These are phyloP conservation scores for Pseudorhiza aurosa DNA, from an alignment of 30 jellyfish, hydroid and myxozoan genomes.

Conservation along the genomic window DNA sequence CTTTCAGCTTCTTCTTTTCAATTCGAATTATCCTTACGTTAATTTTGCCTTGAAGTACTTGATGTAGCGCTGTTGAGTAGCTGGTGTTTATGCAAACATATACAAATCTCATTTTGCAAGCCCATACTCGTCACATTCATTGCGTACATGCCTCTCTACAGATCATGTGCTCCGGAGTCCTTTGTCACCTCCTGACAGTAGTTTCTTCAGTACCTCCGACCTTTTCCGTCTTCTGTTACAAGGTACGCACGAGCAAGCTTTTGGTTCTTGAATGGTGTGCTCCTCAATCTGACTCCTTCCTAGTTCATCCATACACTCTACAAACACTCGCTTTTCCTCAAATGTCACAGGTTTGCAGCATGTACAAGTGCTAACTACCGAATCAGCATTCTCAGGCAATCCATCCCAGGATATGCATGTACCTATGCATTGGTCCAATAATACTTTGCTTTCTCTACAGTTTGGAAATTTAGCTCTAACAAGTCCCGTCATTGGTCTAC, in stretches of 20 bases:
- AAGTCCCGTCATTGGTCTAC: slow-evolving; percentile 42
- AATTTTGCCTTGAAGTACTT: no score
- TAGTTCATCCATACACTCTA: slow-evolving; percentile 18
- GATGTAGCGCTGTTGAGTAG: no score
- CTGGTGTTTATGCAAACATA: no score
- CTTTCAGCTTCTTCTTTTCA: no score
- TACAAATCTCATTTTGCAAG: no score
- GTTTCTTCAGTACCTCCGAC: slow-evolving; percentile 5
- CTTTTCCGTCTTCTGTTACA: slow-evolving; percentile 67
- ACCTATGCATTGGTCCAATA: slow-evolving; percentile 65
- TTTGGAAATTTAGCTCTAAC: slow-evolving; percentile 20
- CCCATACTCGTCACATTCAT: background rate
- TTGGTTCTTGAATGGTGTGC: slow-evolving; percentile 45
- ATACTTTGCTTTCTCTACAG: slow-evolving; percentile 20
- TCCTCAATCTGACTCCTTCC: slow-evolving; percentile 34
- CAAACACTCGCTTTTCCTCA: slow-evolving; percentile 3
- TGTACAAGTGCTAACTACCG: slow-evolving; percentile 24
- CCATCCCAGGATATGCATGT: slow-evolving; percentile 82
- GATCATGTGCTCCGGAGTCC: background rate
- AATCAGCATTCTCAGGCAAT: slow-evolving; percentile 37
- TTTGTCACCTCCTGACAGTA: background rate
- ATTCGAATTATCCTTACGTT: no score
- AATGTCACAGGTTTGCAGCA: slow-evolving; percentile 81
- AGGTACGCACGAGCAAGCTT: slow-evolving; percentile 75
- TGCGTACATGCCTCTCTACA: background rate